Evolutionary conservation across 2,888 invertebrate genomes (phyloP).

Genomic region (Zaprionus obscuricornis): DNA sequence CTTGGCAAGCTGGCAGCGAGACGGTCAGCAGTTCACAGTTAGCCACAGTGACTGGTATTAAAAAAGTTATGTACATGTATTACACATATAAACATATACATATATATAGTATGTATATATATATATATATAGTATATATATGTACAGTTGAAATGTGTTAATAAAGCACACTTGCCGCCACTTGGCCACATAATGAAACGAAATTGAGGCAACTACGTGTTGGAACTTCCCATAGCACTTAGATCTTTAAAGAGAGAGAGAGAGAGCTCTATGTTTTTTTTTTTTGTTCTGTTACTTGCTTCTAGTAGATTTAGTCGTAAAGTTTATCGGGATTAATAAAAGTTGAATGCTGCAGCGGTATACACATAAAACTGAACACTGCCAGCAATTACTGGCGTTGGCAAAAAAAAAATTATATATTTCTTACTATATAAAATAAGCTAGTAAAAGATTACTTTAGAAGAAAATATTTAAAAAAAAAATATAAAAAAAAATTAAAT

Average conservation of each 20-base stretch:
- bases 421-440: too few species aligned
- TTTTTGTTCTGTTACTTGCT: conserved; percentile 24
- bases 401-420: too few species aligned
- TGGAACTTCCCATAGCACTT: conserved; percentile 27
- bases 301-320: conserved; percentile 11
- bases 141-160: conserved; percentile 69
- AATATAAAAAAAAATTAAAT: too few species aligned
- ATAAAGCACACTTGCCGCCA: conserved; percentile 79
- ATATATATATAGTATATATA: conserved; percentile 1
- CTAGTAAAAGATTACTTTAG: too few species aligned
- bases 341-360: too few species aligned
- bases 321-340: too few species aligned
- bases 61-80: conserved; percentile 68
- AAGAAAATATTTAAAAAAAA: too few species aligned
- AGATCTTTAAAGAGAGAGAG: conserved; percentile 22
- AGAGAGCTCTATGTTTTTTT: too few species aligned
- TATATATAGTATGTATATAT: conserved; percentile 11
- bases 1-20: conserved; percentile 10
- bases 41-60: conserved; percentile 60
- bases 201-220: conserved; percentile 68
- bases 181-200: conserved; percentile 77
- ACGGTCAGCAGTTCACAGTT: conserved; percentile 6
- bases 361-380: too few species aligned
- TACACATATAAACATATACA: conserved; percentile 19
- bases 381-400: too few species aligned